These are phyloP conservation scores for Cinclus cinclus DNA, from an alignment of 2,113 vertebrate species.

Conservation along the genomic window DNA sequence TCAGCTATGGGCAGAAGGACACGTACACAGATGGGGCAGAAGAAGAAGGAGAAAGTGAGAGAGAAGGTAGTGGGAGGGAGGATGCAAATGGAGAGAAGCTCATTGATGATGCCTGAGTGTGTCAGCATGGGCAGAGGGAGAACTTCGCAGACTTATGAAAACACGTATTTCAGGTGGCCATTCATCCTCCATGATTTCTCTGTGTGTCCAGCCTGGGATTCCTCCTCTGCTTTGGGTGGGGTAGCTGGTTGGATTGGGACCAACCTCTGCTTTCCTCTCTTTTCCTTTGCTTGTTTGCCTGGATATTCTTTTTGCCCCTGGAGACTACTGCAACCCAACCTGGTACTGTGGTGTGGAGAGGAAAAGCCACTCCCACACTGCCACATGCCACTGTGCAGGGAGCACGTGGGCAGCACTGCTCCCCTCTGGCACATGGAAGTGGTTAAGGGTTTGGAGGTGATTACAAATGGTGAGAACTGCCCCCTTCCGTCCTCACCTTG, in stretches of 20 bases:
- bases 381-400: background rate
- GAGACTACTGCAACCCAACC: background rate
- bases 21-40: slow-evolving; percentile 78
- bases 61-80: slow-evolving; percentile 40
- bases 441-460: background rate
- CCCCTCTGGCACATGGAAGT: background rate
- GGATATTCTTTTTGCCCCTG: background rate
- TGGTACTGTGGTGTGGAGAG: background rate
- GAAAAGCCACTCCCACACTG: fast-evolving
- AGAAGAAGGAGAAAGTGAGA: slow-evolving; percentile 63
- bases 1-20: slow-evolving; percentile 87
- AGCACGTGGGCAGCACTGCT: fast-evolving
- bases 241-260: slow-evolving; percentile 1
- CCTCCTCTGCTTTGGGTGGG: slow-evolving; percentile 4
- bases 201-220: slow-evolving; percentile 18
- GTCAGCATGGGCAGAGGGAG: background rate
- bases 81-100: slow-evolving; percentile 87
- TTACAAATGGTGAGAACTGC: background rate
- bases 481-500: background rate
- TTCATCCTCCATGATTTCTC: slow-evolving; percentile 20
- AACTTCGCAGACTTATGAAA: slow-evolving; percentile 2
- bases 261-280: background rate
- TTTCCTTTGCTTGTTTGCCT: background rate
- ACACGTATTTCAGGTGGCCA: background rate
- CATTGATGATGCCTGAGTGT: slow-evolving; percentile 80